phyloP scores from a whole-genome alignment of 2,888 invertebrate genomes.

The Anoplius nigerrimus region DNA sequence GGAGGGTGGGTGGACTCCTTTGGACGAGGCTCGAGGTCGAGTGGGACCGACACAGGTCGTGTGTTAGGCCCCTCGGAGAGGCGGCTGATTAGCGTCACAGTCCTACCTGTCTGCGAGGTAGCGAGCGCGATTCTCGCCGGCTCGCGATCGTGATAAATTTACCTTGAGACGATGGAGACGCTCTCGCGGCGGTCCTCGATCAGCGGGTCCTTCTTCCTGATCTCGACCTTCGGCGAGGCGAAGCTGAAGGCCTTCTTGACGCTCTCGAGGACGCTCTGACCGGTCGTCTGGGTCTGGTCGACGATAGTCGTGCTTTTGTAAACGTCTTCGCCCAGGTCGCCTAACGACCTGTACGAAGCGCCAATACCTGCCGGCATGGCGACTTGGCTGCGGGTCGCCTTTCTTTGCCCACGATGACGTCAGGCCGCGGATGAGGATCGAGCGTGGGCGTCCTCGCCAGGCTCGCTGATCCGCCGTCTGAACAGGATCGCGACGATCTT shows the following conservation, averaged over 20 bases:
- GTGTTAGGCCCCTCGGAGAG: too few species aligned
- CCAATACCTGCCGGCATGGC: conserved; percentile 81
- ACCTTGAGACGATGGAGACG: conserved; percentile 74
- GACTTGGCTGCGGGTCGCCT: conserved; percentile 25
- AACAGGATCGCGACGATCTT: too few species aligned
- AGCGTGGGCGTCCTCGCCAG: conserved; percentile 19
- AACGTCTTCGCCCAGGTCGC: conserved; percentile 78
- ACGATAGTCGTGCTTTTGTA: conserved; percentile 80
- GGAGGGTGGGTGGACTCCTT: too few species aligned
- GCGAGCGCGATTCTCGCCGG: conserved; percentile 31
- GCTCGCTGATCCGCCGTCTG: too few species aligned
- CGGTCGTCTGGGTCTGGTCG: conserved; percentile 76
- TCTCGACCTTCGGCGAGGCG: conserved; percentile 74
- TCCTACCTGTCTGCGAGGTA: conserved; percentile 48
- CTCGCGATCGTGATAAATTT: conserved; percentile 40
- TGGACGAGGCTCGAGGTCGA: too few species aligned
- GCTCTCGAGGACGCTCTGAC: conserved; percentile 78
- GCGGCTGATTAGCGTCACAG: conserved; percentile 8
- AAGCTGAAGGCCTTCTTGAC: conserved; percentile 80
- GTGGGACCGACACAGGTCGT: too few species aligned
- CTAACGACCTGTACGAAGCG: conserved; percentile 80
- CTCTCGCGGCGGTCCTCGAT: conserved; percentile 72
- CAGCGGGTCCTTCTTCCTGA: conserved; percentile 71
- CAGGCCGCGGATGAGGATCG: conserved; percentile 16
- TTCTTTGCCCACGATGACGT: conserved; percentile 45